Evolutionary conservation across 2,888 invertebrate genomes (phyloP).

Genomic region (Aphodius granarius): DNA sequence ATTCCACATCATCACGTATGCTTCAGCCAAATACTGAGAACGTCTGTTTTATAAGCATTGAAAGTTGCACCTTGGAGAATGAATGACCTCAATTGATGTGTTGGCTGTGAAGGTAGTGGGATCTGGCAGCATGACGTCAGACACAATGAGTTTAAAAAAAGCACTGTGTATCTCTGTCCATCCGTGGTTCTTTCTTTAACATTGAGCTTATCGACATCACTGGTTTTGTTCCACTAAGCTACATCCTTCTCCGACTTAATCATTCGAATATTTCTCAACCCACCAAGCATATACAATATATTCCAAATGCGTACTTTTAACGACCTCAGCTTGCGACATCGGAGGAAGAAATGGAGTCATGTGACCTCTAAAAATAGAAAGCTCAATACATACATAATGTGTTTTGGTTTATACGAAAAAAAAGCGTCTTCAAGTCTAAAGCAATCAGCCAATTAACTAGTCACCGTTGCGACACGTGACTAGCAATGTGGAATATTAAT

Average conservation of each 20-base stretch:
- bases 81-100: background rate
- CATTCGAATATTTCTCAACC: too few species aligned
- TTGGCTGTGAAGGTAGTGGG: background rate
- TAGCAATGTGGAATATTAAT: background rate
- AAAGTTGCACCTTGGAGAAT: background rate
- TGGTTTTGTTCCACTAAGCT: background rate
- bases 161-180: background rate
- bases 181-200: background rate
- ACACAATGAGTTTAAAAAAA: background rate
- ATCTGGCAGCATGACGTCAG: background rate
- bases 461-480: background rate
- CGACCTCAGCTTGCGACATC: too few species aligned
- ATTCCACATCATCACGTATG: background rate
- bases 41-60: background rate
- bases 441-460: background rate
- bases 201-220: background rate
- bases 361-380: too few species aligned
- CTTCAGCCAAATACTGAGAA: background rate
- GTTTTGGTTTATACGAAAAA: background rate
- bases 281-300: too few species aligned
- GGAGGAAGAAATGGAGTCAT: too few species aligned
- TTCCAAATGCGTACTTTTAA: too few species aligned
- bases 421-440: background rate
- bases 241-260: too few species aligned
- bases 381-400: background rate